These are phyloP conservation scores for Caenorhabditis sulstoni DNA, from an alignment of 2,888 invertebrate species.

Conservation along the genomic window DNA sequence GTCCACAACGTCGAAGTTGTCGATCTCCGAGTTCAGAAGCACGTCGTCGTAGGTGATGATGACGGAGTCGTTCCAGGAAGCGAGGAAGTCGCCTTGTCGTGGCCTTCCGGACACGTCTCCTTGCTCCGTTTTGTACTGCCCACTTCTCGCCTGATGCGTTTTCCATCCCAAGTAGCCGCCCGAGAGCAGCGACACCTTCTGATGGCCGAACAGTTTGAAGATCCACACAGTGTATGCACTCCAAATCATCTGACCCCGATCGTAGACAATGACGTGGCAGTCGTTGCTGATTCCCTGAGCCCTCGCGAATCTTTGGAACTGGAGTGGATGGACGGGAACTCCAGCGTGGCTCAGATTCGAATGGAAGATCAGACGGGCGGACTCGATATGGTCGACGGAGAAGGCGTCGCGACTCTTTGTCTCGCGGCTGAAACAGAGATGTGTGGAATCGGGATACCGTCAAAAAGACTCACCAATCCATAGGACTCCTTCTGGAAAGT, in stretches of 20 bases:
- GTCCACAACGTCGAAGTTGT: conserved; percentile 76
- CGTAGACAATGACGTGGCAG: conserved; percentile 78
- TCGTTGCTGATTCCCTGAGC: conserved; percentile 77
- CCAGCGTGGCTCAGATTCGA: conserved; percentile 77
- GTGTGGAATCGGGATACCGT: too few relatives aligned
- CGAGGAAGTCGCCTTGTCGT: conserved; percentile 74
- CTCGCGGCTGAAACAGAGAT: conserved; percentile 47
- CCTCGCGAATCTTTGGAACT: conserved; percentile 73
- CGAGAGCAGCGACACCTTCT: conserved; percentile 72
- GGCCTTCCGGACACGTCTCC: conserved; percentile 30
- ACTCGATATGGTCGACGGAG: conserved; percentile 73
- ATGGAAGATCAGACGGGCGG: conserved; percentile 75
- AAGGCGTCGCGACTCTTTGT: conserved; percentile 61
- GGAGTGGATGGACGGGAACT: conserved; percentile 79
- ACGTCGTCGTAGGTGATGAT: conserved; percentile 79
- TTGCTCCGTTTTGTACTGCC: conserved; percentile 67
- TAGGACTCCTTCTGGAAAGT: conserved; percentile 54
- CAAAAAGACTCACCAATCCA: conserved; percentile 46
- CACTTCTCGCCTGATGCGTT: conserved; percentile 63
- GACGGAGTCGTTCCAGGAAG: conserved; percentile 73
- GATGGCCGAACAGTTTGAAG: conserved; percentile 77
- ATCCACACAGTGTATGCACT: conserved; percentile 78
- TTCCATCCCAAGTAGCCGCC: conserved; percentile 77
- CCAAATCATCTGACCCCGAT: conserved; percentile 77
- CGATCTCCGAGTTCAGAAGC: conserved; percentile 72